These are phyloP conservation scores for Thalpophila matura DNA, from an alignment of 2,888 invertebrate species.

Conservation along the genomic window DNA sequence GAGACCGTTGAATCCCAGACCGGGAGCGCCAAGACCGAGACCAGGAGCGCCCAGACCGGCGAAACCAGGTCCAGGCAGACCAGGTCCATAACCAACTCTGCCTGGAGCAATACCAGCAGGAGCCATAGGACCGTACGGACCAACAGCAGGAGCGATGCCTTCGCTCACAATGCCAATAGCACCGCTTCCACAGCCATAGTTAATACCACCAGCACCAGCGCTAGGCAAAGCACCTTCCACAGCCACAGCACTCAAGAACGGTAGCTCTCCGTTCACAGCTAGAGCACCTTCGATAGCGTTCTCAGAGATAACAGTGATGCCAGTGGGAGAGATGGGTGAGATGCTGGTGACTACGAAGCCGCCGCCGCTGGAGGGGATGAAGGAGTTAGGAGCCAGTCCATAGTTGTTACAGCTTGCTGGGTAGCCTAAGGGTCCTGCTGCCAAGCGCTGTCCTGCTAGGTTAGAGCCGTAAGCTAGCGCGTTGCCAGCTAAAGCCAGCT, in stretches of 20 bases:
- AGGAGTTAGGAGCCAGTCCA: constrained; percentile 21
- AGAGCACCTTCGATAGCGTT: constrained; percentile 70
- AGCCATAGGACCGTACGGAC: constrained; percentile 20
- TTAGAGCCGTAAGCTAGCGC: constrained; percentile 34
- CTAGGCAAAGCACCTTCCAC: constrained; percentile 68
- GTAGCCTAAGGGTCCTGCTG: constrained; percentile 16
- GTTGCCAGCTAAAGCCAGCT: constrained; percentile 43
- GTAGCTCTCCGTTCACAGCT: constrained; percentile 67
- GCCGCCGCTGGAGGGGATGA: constrained; percentile 56
- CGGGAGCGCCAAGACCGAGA: constrained; percentile 15
- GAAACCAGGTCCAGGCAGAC: constrained; percentile 21
- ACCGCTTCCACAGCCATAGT: constrained; percentile 54
- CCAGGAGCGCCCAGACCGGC: constrained; percentile 4
- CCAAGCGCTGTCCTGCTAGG: constrained; percentile 10
- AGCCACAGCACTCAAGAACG: constrained; percentile 69
- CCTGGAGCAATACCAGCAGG: constrained; percentile 26
- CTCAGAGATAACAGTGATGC: constrained; percentile 72
- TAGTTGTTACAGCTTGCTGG: constrained; percentile 16
- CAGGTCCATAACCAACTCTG: constrained; percentile 20
- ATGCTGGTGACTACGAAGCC: constrained; percentile 64
- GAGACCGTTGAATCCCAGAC: constrained; percentile 12
- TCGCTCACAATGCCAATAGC: constrained; percentile 53
- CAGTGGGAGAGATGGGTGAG: constrained; percentile 68
- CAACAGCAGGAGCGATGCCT: constrained; percentile 28
- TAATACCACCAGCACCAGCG: constrained; percentile 66